These are phyloP conservation scores for Sphaerodactylus townsendi DNA, from an alignment of 2,113 vertebrate species.

Conservation along the genomic window DNA sequence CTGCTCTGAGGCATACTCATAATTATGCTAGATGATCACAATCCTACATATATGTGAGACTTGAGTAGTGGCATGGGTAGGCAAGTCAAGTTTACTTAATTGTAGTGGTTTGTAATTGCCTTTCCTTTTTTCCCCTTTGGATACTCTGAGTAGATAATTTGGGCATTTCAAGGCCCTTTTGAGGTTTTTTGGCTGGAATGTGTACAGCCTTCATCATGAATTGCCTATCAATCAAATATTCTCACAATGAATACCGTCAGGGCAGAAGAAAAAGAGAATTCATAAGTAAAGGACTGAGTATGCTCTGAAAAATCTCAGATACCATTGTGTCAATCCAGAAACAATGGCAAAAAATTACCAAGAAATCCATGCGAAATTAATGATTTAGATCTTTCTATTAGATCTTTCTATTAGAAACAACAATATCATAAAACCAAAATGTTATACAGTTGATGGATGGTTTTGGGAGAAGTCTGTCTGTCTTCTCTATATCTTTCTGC, in stretches of 20 bases:
- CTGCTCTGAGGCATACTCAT: not conserved
- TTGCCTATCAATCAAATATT: not conserved
- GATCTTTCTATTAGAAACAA: too few species aligned
- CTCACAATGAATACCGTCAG: not conserved
- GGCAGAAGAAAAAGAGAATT: not conserved
- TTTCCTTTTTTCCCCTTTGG: not conserved
- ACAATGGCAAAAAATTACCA: not conserved
- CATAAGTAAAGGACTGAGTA: not conserved
- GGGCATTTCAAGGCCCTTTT: not conserved
- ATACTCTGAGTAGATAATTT: not conserved
- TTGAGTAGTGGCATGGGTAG: not conserved
- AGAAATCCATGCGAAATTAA: not conserved
- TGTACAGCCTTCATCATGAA: not conserved
- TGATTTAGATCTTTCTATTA: too few species aligned
- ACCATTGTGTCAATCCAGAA: not conserved
- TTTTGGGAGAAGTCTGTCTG: too few species aligned
- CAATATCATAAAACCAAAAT: too few species aligned
- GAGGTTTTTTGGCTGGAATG: not conserved
- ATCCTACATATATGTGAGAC: not conserved
- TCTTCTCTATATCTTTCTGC: too few species aligned
- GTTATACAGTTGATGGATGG: too few species aligned
- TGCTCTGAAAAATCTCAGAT: not conserved
- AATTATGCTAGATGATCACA: not conserved
- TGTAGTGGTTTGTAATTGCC: not conserved
- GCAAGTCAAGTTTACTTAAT: constrained; percentile 1